Base-by-base conservation (phyloP, 2,113 vertebrate genomes). In the Lethenteron reissneri region DNA sequence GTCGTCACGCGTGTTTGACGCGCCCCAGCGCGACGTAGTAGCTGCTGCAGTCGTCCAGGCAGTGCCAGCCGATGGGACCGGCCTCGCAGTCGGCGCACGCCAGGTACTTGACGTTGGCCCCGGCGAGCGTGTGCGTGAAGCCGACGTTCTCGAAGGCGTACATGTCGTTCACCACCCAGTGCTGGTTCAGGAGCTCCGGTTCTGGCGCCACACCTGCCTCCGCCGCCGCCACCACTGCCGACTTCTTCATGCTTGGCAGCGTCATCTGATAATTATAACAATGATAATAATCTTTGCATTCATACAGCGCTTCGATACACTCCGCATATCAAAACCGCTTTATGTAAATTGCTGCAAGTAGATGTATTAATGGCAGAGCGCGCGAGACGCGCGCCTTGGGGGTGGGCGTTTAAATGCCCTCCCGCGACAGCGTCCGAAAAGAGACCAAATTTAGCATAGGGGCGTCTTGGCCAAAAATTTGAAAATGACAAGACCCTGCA, bases 51-150 rank as follows among this genome's bases (percentile, higher is more conserved):
- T 95, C 92, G 72, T 95, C 90, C 12, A 95, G 64, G 80, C 83
- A 86, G 80, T 95, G 92, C 90, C 92, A 95, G 74, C 92, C 92
- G 70, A 97, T 96, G 14, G 92, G 92, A 76, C 92, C 92, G 10
- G 90, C 87, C 81, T 95, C 92, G 80, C 92, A 96, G 82, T 97
- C 92, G 11, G 92, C 92, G 71, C 90, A 96, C 74, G 94, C 87
- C 73, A 97, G 87, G 77, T 90, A 97, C 78, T 95, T 96, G 77
- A 96, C 76, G 72, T 83, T 86, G 64, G 64, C 64, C 25, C 64
- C 64, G 70, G 89, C 90, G 74, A 95, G 89, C n/a, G 91, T 85
- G 60, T 94, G 92, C 74, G 89, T 95, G 81, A 95, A 92, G 72
- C 92, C 92, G 76, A 96, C 88, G 1, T 95, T 97, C 81, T 97